Evolutionary conservation across 92 coral and sea anemone species (phyloP).

Genomic region (Pocillopora meandrina): DNA sequence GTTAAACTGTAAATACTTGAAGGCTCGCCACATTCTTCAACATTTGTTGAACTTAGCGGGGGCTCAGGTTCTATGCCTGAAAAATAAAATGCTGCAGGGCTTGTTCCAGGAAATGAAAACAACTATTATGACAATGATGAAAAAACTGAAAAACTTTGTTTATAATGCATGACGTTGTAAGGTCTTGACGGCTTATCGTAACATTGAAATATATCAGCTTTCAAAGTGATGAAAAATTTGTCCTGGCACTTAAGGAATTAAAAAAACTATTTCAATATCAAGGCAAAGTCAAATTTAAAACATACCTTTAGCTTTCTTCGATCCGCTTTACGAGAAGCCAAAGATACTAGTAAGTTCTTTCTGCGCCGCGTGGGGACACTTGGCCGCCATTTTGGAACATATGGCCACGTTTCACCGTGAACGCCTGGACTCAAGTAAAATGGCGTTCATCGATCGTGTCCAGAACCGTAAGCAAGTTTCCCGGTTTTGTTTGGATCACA

Average conservation of each 20-base stretch:
- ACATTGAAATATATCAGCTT: too few species aligned
- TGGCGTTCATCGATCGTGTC: neutral
- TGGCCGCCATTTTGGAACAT: conserved; percentile 22
- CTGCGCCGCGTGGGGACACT: conserved; percentile 5
- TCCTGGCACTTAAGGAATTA: too few species aligned
- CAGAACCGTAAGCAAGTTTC: too few species aligned
- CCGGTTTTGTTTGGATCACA: conserved; percentile 12
- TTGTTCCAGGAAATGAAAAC: conserved; percentile 8
- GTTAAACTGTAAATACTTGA: neutral
- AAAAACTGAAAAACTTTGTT: too few species aligned
- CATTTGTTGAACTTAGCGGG: conserved; percentile 1
- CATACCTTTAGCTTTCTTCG: too few species aligned
- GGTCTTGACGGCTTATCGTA: too few species aligned
- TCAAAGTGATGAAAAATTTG: too few species aligned
- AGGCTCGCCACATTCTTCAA: conserved; percentile 5
- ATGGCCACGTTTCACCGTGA: conserved; percentile 11
- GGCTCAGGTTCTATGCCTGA: conserved; percentile 19
- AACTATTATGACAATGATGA: neutral
- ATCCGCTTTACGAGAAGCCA: too few species aligned
- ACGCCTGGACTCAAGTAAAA: neutral
- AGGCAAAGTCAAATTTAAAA: too few species aligned
- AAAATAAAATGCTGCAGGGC: conserved; percentile 12
- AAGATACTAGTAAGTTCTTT: neutral
- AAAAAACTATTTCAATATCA: too few species aligned
- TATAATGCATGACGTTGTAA: too few species aligned